These are phyloP conservation scores for Prosapia bicincta DNA, from an alignment of 2,888 invertebrate genomes.

Conservation along the genomic window DNA sequence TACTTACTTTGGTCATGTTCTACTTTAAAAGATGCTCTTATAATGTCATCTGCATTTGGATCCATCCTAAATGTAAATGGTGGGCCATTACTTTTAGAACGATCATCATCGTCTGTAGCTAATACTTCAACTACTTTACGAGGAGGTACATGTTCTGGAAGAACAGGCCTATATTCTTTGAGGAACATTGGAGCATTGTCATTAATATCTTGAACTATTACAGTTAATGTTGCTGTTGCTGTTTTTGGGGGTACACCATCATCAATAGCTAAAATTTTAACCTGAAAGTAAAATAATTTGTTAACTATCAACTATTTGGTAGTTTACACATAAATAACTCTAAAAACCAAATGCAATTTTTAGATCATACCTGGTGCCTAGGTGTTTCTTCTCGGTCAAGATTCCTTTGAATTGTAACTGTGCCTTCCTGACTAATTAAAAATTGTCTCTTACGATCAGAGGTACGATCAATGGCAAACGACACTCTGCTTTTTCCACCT, in stretches of 20 bases:
- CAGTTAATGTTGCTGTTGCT: conserved; percentile 89
- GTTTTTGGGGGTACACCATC: conserved; percentile 92
- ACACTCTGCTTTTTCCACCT: conserved; percentile 87
- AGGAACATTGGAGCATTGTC: conserved; percentile 93
- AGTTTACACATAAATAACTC: no score
- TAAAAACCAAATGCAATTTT: no score
- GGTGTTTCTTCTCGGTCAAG: conserved; percentile 94
- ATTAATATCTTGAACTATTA: conserved; percentile 93
- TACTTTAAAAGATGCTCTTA: conserved; percentile 91
- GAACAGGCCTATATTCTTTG: conserved; percentile 86
- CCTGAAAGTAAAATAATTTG: conserved; percentile 45
- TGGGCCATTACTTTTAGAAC: conserved; percentile 92
- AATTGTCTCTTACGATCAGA: conserved; percentile 93
- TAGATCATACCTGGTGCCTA: conserved; percentile 69
- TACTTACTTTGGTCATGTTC: conserved; percentile 92
- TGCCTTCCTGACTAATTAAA: conserved; percentile 91
- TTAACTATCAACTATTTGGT: no score
- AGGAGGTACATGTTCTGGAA: conserved; percentile 90
- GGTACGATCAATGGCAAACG: conserved; percentile 86
- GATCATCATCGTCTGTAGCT: conserved; percentile 91
- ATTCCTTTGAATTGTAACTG: conserved; percentile 88
- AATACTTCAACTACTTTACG: conserved; percentile 89
- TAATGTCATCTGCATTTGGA: conserved; percentile 90
- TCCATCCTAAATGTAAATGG: conserved; percentile 95
- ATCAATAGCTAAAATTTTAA: conserved; percentile 93